phyloP scores from a whole-genome alignment of 1,140 invertebrate species.

The Brachionus rotundiformis region DNA sequence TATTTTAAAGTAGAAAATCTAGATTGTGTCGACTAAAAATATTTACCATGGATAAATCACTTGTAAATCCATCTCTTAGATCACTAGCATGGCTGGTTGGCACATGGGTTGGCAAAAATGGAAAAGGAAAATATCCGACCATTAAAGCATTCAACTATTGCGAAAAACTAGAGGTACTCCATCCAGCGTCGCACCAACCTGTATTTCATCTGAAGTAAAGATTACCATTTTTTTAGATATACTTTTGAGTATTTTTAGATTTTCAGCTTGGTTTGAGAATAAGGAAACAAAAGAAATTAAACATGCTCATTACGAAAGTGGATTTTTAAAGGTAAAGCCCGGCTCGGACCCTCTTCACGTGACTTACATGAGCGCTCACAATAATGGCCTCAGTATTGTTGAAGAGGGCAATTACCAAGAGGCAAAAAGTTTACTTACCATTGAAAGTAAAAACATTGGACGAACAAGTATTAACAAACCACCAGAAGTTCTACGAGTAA shows the following conservation, averaged over 20 bases:
- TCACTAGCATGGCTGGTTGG: slow-evolving; percentile 34
- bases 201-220: slow-evolving; percentile 26
- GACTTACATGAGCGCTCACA: slow-evolving; percentile 27
- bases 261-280: slow-evolving; percentile 47
- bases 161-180: slow-evolving; percentile 21
- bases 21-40: neutral
- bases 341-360: neutral
- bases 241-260: slow-evolving; percentile 1
- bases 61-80: slow-evolving; percentile 9
- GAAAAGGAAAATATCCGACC: slow-evolving; percentile 37
- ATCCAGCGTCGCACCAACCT: slow-evolving; percentile 33
- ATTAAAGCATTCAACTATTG: slow-evolving; percentile 40
- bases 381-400: slow-evolving; percentile 31
- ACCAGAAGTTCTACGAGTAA: slow-evolving; percentile 26
- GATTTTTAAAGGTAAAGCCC: slow-evolving; percentile 44
- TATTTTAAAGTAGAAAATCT: neutral
- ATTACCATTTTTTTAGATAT: neutral
- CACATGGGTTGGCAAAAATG: slow-evolving; percentile 18
- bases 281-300: slow-evolving; percentile 38
- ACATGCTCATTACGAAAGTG: slow-evolving; percentile 33
- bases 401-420: slow-evolving; percentile 16
- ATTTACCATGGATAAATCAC: slow-evolving; percentile 7
- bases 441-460: slow-evolving; percentile 22
- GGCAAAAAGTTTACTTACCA: neutral
- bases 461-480: slow-evolving; percentile 17